Conservation (phyloP, 2,888 invertebrate genomes). For the Prosapia bicincta region DNA sequence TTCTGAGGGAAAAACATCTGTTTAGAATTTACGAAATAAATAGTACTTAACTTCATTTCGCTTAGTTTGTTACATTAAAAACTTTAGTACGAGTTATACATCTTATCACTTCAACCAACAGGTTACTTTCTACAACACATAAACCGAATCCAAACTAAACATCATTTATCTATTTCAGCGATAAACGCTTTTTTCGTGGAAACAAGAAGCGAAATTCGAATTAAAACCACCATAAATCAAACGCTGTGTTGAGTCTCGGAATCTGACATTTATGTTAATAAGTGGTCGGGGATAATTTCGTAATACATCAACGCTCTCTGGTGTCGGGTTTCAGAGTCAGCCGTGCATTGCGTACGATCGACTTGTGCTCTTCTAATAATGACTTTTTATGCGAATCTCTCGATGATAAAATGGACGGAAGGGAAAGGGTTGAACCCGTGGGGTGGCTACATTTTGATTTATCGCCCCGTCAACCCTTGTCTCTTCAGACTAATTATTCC, state of each 20-base stretch:
- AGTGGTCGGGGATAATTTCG: neutral
- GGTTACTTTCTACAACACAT: too few relatives aligned
- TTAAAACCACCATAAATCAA: neutral
- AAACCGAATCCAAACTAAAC: too few relatives aligned
- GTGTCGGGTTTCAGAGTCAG: neutral
- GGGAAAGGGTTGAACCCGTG: neutral
- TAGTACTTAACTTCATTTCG: too few relatives aligned
- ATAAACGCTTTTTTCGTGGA: neutral
- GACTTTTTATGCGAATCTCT: conserved; percentile 2
- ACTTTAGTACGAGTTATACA: too few relatives aligned
- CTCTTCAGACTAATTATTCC: neutral
- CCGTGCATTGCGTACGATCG: neutral
- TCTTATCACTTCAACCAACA: too few relatives aligned
- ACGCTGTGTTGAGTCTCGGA: neutral
- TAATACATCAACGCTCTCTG: neutral
- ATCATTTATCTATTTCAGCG: too few relatives aligned
- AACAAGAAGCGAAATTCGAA: neutral
- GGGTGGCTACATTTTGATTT: conserved; percentile 2
- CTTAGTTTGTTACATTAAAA: too few relatives aligned
- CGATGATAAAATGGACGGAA: neutral
- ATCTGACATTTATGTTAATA: neutral
- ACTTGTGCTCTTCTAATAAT: neutral
- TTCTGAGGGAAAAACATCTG: too few relatives aligned
- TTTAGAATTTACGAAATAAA: too few relatives aligned
- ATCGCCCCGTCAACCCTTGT: neutral